Evolutionary conservation across 2,797 vertebrate genomes (phyloP), one percentile per base, ranked within the genome.

Genomic region (Eurystomus glaucurus): DNA sequence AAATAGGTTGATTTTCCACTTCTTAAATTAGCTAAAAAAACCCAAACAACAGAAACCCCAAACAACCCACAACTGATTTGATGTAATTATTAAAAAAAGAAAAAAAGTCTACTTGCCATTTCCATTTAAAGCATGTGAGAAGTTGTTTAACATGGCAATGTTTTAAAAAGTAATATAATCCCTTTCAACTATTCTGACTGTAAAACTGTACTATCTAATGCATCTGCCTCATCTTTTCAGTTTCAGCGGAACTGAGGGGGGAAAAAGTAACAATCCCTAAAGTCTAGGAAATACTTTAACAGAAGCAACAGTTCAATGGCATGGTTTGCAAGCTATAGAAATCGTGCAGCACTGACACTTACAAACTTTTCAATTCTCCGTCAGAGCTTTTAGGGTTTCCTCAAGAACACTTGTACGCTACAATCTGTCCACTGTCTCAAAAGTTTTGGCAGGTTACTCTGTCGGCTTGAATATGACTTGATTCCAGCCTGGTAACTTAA

Each of bases 1-100:
- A 88, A 94, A 52, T 4, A 78, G 20, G 17, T 37, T 66, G 8
- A 84, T 75, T 94, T 90, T 90, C 76, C 14, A n/a, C 43, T 72
- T 79, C 45, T 33, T 46, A 79, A 82, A 41, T 65, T 23, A 93
- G 23, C 9, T 4, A 28, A 71, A 85, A 66, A 29, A 16, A 18
- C 23, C 16, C 25, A 37, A 21, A 0, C 3, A 19, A 18, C 50
- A 29, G 8, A 25, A 23, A 28, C 28, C 28, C 16, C 11, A 35
- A 19, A 0, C 6, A 20, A 18, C 28, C 19, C 20, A n/a, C 23
- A 78, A 60, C 1, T 21, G 19, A 76, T 64, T 77, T 20, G 25
- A 66, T 64, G 8, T 39, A 76, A 35, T 0, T 2, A 46, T 21
- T 61, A n/a, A 20, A 2, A 23, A 23, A 33, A 65, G 2, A 3